Percentiles rank a stretch among this genome's conserved stretches.
These are phyloP conservation scores for Tiliacea aurago DNA, from an alignment of 2,888 invertebrate species.

Conservation along the genomic window DNA sequence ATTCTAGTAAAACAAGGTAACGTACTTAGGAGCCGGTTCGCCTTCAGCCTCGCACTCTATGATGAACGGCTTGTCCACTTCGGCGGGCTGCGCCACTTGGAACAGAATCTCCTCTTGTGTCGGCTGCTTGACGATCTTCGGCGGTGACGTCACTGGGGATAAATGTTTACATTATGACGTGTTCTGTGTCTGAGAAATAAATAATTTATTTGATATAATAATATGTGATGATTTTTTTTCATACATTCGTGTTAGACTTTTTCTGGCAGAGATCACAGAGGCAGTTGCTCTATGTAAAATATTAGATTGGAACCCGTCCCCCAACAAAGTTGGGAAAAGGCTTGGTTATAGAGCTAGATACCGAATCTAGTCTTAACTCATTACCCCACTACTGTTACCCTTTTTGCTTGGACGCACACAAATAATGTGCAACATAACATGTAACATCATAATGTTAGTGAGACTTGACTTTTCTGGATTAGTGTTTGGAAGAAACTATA, in stretches of 20 bases:
- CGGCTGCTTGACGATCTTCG: slow-evolving; percentile 97
- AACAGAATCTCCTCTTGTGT: slow-evolving; percentile 97
- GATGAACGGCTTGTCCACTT: slow-evolving; percentile 97
- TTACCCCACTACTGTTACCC: no score
- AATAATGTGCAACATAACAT: no score
- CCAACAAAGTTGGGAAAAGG: background rate
- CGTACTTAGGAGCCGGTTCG: slow-evolving; percentile 98
- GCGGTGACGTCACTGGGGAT: slow-evolving; percentile 95
- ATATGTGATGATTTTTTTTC: no score
- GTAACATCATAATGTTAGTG: no score
- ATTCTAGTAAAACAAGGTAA: slow-evolving; percentile 62
- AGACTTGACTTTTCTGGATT: background rate
- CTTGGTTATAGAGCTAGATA: no score
- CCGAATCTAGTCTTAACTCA: no score
- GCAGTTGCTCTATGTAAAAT: background rate
- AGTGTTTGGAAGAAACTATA: background rate
- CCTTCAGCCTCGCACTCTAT: slow-evolving; percentile 99
- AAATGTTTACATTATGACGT: slow-evolving; percentile 22
- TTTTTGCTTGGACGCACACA: no score
- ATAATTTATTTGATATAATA: no score
- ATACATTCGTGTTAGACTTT: background rate
- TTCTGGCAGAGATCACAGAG: background rate
- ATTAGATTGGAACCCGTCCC: background rate
- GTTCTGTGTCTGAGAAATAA: background rate
- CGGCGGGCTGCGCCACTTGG: slow-evolving; percentile 96